Base-by-base conservation (phyloP, 1,140 invertebrate genomes). In the Chironomus striatipennis region DNA sequence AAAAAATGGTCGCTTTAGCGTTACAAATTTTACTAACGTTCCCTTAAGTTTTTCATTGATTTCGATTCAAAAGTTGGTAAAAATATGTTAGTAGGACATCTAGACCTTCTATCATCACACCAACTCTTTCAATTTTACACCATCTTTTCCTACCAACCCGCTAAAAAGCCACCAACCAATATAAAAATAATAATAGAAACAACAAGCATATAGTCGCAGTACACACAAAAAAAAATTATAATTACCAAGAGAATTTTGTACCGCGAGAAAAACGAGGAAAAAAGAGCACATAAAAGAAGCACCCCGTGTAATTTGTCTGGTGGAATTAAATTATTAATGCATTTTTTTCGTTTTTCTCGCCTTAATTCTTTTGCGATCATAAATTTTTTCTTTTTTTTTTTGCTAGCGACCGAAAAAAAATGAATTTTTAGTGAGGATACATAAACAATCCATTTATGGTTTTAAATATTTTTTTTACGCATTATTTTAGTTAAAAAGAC, bases 281-380 rank as follows among this genome's bases (percentile, higher is more conserved):
- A n/a, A 57, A 57, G n/a, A 57, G n/a, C 47, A 57, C 47, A 57
- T 57, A 57, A 57, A 57, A 57, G 47, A 57, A 57, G 47, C 47
- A 57, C 47, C 47, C 20, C 65, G 65, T 70, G 65, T 70, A 70
- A 70, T 70, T 70, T 70, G 65, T 70, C 65, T 70, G 20, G 20
- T 20, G 10, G 65, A 70, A 70, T 70, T 70, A 70, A 70, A 70
- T 70, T 70, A 70, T 70, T 70, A 70, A 70, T 70, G 65, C 65
- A 70, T 70, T 70, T 70, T 70, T 70, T 70, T 70, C 65, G 18
- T 18, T 70, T 18, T 70, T 70, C 20, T 57, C 47, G 47, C 47
- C 47, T 21, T 70, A 70, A 70, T 70, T 70, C 65, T 70, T 70
- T 70, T 21, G 65, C 65, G 65, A 70, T 70, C 65, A 21, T 70